Percentiles rank a stretch among this genome's conserved stretches.
Evolutionary conservation across 2,797 vertebrate species (phyloP).

Genomic region (Sebastes alutus): DNA sequence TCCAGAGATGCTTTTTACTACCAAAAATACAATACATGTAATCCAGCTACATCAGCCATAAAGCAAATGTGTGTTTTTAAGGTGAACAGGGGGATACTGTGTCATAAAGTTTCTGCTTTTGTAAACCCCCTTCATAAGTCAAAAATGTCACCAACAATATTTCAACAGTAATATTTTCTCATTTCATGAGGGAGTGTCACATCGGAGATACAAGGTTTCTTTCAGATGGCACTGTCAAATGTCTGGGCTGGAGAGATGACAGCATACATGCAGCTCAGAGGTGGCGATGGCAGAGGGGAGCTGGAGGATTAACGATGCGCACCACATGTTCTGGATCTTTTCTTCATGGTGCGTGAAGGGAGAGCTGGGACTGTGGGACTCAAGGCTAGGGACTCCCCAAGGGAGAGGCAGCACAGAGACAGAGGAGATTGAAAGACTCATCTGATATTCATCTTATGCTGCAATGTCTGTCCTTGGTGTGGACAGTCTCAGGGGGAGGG

Average conservation of each 20-base stretch:
- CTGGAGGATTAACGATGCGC: constrained; percentile 68
- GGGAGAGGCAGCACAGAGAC: constrained; percentile 61
- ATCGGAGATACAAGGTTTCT: constrained; percentile 19
- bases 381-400: constrained; percentile 63
- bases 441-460: constrained; percentile 79
- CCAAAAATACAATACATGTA: not conserved
- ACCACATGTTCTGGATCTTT: constrained; percentile 69
- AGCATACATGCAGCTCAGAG: constrained; percentile 46
- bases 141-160: constrained; percentile 13
- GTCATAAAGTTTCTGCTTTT: constrained; percentile 2
- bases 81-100: not conserved
- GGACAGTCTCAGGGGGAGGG: constrained; percentile 42
- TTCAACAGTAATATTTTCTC: constrained; percentile 26
- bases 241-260: constrained; percentile 50
- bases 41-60: not conserved
- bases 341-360: constrained; percentile 73
- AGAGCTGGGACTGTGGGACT: constrained; percentile 66
- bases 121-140: not conserved
- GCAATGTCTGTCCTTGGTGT: constrained; percentile 68
- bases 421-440: constrained; percentile 74
- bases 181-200: constrained; percentile 28
- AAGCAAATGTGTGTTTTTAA: not conserved
- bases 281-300: constrained; percentile 43
- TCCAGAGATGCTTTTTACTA: not conserved
- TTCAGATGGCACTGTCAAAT: constrained; percentile 46